Percentiles rank a stretch among this genome's conserved stretches.
Evolutionary conservation across 2,113 vertebrate species (phyloP).

Genomic region (Arothron firmamentum): DNA sequence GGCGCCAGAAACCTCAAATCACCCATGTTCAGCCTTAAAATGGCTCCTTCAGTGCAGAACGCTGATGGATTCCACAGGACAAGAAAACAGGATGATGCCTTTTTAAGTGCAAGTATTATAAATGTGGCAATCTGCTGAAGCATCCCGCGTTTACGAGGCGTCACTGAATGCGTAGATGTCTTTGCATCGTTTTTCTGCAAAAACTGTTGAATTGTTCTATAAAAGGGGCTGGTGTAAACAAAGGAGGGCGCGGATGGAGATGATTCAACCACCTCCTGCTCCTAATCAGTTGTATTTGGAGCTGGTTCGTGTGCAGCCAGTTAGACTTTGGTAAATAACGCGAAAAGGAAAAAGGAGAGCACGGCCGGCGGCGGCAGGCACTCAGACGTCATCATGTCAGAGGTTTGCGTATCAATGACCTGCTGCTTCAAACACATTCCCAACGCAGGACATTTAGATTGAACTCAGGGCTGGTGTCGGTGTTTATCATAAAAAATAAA

Average conservation of each 20-base stretch:
- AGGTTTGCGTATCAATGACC: background rate
- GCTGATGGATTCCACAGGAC: background rate
- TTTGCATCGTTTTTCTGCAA: too few relatives aligned
- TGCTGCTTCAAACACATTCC: background rate
- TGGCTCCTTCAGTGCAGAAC: background rate
- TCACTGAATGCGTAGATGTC: too few relatives aligned
- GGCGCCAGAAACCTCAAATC: too few relatives aligned
- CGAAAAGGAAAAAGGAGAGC: conserved; percentile 9
- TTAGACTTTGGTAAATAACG: conserved; percentile 23
- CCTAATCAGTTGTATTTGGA: conserved; percentile 24
- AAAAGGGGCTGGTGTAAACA: too few relatives aligned
- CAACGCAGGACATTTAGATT: too few relatives aligned
- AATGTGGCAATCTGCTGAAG: too few relatives aligned
- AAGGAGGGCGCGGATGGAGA: conserved; percentile 17
- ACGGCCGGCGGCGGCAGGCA: conserved; percentile 9
- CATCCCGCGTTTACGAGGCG: too few relatives aligned
- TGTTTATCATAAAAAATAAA: too few relatives aligned
- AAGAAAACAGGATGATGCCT: background rate
- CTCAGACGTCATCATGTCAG: conserved; percentile 11
- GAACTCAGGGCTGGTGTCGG: too few relatives aligned
- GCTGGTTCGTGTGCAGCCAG: conserved; percentile 20
- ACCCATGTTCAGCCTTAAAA: background rate
- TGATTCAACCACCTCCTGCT: conserved; percentile 25
- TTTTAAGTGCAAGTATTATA: too few relatives aligned
- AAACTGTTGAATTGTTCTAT: too few relatives aligned